A percentile compares a stretch with the other conserved stretches of the same genome.
phyloP scores from a whole-genome alignment of 2,888 invertebrate species.

The Folsomia candida region DNA sequence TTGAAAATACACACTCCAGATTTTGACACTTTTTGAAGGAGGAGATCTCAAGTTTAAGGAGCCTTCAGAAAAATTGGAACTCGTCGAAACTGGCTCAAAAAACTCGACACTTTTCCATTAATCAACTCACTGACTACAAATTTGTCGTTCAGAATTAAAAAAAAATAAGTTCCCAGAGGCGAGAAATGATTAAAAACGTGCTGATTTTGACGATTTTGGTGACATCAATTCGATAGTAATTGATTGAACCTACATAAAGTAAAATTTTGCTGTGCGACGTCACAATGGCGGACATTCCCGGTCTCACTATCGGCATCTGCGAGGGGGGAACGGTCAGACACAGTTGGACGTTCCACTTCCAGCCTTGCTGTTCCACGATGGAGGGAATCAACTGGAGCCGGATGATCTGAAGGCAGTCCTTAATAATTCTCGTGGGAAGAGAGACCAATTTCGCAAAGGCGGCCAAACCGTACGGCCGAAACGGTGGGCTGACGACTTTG shows the following conservation, averaged over 20 bases:
- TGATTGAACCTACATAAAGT: slow-evolving; percentile 74
- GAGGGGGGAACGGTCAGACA: slow-evolving; percentile 89
- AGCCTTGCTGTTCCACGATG: slow-evolving; percentile 60
- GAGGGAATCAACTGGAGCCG: slow-evolving; percentile 61
- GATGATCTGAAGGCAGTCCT: slow-evolving; percentile 89
- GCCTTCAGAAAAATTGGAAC: no score
- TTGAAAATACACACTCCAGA: no score
- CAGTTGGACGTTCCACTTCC: slow-evolving; percentile 88
- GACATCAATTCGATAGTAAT: not conserved
- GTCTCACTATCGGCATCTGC: slow-evolving; percentile 80
- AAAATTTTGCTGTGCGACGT: slow-evolving; percentile 83
- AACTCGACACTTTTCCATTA: no score
- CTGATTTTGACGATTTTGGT: no score
- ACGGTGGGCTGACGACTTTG: slow-evolving; percentile 83
- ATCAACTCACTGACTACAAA: no score
- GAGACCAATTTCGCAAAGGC: slow-evolving; percentile 83
- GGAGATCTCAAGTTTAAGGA: no score
- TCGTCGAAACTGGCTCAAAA: no score
- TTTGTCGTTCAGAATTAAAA: no score
- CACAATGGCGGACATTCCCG: slow-evolving; percentile 82
- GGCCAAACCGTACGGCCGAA: slow-evolving; percentile 81
- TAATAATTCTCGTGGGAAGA: slow-evolving; percentile 79
- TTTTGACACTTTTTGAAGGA: no score
- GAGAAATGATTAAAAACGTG: no score
- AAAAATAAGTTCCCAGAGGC: no score